phyloP scores from a whole-genome alignment of 1,140 invertebrate species.

The Orussus abietinus region DNA sequence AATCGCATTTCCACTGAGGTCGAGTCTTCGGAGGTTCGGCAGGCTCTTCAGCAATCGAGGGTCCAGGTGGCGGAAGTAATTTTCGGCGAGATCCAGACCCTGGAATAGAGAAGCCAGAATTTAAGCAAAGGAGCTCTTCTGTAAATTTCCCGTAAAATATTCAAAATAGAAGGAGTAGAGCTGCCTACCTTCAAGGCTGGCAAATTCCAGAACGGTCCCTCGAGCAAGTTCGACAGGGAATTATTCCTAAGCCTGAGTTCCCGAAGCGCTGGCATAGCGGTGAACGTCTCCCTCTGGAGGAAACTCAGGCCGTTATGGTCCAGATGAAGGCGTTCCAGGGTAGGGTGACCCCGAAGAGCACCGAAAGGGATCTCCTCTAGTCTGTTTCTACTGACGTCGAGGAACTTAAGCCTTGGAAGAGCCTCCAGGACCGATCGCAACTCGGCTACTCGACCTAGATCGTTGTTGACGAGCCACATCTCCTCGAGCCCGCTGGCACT shows the following conservation, averaged over 20 bases:
- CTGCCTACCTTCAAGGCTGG: conserved; percentile 66
- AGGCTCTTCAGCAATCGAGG: conserved; percentile 68
- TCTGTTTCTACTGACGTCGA: conserved; percentile 74
- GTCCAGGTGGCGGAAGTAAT: conserved; percentile 70
- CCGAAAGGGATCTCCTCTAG: conserved; percentile 72
- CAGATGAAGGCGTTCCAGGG: conserved; percentile 73
- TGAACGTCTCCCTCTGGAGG: conserved; percentile 72
- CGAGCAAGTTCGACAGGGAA: conserved; percentile 61
- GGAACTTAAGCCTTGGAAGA: conserved; percentile 68
- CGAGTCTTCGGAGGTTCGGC: conserved; percentile 70
- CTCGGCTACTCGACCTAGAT: conserved; percentile 69
- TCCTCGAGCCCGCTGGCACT: conserved; percentile 71
- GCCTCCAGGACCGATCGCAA: conserved; percentile 69
- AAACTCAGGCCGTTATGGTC: conserved; percentile 72
- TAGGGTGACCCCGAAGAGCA: conserved; percentile 70
- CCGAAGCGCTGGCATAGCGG: conserved; percentile 74
- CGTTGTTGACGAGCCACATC: conserved; percentile 70
- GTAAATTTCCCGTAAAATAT: too few species aligned
- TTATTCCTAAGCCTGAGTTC: conserved; percentile 78
- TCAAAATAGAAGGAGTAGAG: background rate
- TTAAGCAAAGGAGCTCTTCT: background rate
- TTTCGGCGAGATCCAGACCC: conserved; percentile 73
- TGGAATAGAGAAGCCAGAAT: conserved; percentile 31
- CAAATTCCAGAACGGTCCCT: conserved; percentile 75
- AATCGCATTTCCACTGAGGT: conserved; percentile 75